Evolutionary conservation across 2,888 invertebrate genomes (phyloP), one percentile per base, ranked within the genome.

Genomic region (Ashinkailepas kermadecensis): DNA sequence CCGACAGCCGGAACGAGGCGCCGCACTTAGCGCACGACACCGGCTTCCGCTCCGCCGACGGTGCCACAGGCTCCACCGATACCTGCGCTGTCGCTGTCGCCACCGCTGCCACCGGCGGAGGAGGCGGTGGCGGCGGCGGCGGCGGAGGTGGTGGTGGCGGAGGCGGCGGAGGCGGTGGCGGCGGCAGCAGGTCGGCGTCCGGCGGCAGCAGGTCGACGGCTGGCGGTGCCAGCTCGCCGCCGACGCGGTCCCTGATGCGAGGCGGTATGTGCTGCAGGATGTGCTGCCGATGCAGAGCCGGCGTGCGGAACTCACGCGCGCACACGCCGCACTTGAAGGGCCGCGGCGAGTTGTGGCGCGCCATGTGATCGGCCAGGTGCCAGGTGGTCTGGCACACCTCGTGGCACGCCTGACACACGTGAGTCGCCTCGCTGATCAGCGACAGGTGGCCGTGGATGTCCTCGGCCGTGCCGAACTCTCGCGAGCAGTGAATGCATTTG

Each of bases 371-470:
- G 54, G 81, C 80, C 80, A 83, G 83, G 54, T 57, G 74, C 12
- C 78, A 67, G 13, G 81, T 58, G 21, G 62, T 83, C 54, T 81
- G 78, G 80, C 83, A 83, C 62, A 82, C 83, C 82, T 82, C 65
- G 82, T 84, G 84, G 23, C 84, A 84, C 62, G 83, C 80, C n/a
- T 82, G 83, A 39, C 84, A 84, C 21, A 81, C 81, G 18, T 82
- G 78, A 56, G 82, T 81, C 15, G 82, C 82, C 70, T 82, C 83
- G 64, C 83, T 82, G 2, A 83, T 83, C 39, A 59, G 80, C 39
- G 82, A 82, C 39, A 83, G 80, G 70, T 84, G 84, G 11, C 80
- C 81, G 67, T 82, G 79, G 2, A 84, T 81, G 23, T 79, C 81
- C 23, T 84, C 83, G 18, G 83, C 82, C 11, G 82, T 80, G 57